Percentiles rank a stretch among this genome's conserved stretches.
Evolutionary conservation across 2,888 invertebrate genomes (phyloP).

Genomic region (Mythimna vitellina): DNA sequence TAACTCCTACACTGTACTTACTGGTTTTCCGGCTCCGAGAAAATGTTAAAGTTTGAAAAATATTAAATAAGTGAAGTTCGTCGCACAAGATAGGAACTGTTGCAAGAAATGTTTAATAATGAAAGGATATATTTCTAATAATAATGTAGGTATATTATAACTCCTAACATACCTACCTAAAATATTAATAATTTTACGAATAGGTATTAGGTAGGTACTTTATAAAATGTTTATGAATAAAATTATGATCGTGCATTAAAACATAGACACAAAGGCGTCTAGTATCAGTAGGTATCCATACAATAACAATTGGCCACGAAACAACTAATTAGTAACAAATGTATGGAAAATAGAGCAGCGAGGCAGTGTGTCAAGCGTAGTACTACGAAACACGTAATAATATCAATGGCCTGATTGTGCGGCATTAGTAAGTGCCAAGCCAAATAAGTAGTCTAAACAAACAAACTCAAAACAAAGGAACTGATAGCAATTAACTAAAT

Average conservation of each 20-base stretch:
- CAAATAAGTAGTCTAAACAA: constrained; percentile 31
- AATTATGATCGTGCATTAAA: neutral
- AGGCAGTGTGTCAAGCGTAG: constrained; percentile 38
- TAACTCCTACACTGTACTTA: neutral
- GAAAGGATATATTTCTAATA: neutral
- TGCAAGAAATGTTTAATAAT: neutral
- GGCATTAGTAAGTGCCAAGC: constrained; percentile 29
- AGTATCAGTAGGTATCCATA: neutral
- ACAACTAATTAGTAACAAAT: constrained; percentile 42
- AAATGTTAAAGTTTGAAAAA: neutral
- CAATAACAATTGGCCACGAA: constrained; percentile 31
- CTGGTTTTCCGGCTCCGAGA: neutral
- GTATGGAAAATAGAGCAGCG: constrained; percentile 6
- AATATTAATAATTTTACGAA: neutral
- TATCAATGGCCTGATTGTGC: constrained; percentile 47
- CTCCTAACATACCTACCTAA: neutral
- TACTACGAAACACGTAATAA: constrained; percentile 40
- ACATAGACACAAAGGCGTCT: neutral
- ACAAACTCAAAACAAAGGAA: constrained; percentile 51
- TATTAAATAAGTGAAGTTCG: neutral
- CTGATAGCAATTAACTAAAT: constrained; percentile 43
- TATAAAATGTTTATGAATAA: too few species aligned
- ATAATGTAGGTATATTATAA: too few species aligned
- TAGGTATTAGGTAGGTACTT: neutral
- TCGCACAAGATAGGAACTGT: neutral